Percentiles rank a stretch among this genome's conserved stretches.
Evolutionary conservation across 2,888 invertebrate genomes (phyloP).

Genomic region (Andrena dorsata): DNA sequence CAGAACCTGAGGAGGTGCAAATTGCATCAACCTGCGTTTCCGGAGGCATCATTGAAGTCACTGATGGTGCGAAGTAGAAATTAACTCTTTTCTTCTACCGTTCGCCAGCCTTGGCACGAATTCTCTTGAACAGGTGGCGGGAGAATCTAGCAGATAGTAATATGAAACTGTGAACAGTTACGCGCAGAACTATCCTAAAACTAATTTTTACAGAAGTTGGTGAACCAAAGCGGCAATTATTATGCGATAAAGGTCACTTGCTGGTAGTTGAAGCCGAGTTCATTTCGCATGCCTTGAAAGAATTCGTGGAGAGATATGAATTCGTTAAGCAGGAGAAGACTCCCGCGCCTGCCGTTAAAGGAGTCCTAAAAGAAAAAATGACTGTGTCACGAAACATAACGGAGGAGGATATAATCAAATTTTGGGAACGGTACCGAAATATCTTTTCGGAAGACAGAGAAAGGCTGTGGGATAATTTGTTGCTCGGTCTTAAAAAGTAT

Average conservation of each 20-base stretch:
- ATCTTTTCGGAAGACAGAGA: constrained; percentile 88
- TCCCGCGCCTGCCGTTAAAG: constrained; percentile 81
- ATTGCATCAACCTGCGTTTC: constrained; percentile 44
- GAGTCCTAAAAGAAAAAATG: constrained; percentile 77
- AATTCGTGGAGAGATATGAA: constrained; percentile 86
- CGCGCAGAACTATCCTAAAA: neutral
- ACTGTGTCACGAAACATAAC: constrained; percentile 87
- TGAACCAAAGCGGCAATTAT: constrained; percentile 44
- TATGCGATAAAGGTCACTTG: constrained; percentile 86
- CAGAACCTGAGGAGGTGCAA: constrained; percentile 1
- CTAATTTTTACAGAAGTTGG: constrained; percentile 27
- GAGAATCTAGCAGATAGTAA: neutral
- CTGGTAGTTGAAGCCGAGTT: constrained; percentile 89
- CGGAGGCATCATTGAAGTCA: constrained; percentile 48
- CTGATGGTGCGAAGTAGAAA: constrained; percentile 32
- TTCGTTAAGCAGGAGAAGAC: constrained; percentile 72
- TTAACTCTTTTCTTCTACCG: neutral
- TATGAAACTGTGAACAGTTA: neutral
- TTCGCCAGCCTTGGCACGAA: neutral
- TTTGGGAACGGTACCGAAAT: constrained; percentile 89
- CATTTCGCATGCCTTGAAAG: constrained; percentile 88
- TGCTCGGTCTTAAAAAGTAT: constrained; percentile 89
- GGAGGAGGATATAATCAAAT: constrained; percentile 87
- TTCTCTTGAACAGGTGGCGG: neutral
- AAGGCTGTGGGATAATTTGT: constrained; percentile 90